Evolutionary conservation across 2,113 vertebrate species (phyloP).

Genomic region (Myxocyprinus asiaticus): DNA sequence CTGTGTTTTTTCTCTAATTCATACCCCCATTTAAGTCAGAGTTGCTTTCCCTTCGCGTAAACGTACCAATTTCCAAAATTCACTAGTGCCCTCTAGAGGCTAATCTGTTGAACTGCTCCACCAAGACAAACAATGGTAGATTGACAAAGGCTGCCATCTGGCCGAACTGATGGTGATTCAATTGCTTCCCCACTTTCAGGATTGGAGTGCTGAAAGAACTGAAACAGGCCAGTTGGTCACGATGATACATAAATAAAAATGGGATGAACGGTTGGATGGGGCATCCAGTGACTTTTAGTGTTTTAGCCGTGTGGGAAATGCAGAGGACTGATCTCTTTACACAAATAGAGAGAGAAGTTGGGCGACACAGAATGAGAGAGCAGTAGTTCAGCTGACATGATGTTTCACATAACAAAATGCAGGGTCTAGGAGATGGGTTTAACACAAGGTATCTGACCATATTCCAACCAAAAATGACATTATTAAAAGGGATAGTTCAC

Average conservation of each 20-base stretch:
- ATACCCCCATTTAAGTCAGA: too few species aligned
- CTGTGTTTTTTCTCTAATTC: too few species aligned
- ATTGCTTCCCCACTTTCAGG: constrained; percentile 57
- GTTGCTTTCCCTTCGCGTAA: too few species aligned
- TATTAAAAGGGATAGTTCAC: too few species aligned
- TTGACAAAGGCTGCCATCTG: constrained; percentile 66
- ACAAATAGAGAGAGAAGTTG: background rate
- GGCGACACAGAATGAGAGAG: too few species aligned
- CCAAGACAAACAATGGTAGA: constrained; percentile 39
- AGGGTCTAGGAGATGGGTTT: too few species aligned
- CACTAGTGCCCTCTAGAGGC: constrained; percentile 74
- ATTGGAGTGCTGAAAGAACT: constrained; percentile 52
- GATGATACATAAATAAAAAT: constrained; percentile 58
- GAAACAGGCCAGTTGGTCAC: constrained; percentile 59
- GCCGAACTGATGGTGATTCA: constrained; percentile 53
- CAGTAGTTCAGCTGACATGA: too few species aligned
- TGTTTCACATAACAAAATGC: too few species aligned
- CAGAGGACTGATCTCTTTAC: constrained; percentile 8
- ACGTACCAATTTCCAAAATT: constrained; percentile 30
- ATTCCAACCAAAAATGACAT: too few species aligned
- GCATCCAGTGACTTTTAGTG: constrained; percentile 48
- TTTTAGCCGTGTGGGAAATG: constrained; percentile 27
- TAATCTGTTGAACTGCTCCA: constrained; percentile 49
- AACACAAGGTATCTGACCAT: too few species aligned
- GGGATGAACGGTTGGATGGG: constrained; percentile 60